phyloP scores from a whole-genome alignment of 35 echinoderm and acorn worm species.

The Amphiura filiformis region DNA sequence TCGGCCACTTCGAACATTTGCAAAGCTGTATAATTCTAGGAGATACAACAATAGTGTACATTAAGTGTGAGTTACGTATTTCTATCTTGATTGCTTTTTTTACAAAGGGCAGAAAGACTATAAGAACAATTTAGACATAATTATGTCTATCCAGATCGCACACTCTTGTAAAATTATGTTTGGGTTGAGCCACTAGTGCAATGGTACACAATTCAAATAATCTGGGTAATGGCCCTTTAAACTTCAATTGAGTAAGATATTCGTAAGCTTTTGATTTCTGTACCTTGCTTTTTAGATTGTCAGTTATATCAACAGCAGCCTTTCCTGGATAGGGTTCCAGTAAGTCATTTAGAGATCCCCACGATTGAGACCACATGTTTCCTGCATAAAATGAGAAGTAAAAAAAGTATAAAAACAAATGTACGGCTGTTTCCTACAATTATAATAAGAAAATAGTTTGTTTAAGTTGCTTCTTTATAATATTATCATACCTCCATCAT shows the following conservation, averaged over 20 bases:
- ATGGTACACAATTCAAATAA: too few species aligned
- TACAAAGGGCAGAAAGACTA: background rate
- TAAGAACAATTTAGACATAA: background rate
- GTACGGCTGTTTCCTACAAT: too few species aligned
- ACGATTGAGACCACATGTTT: conserved; percentile 67
- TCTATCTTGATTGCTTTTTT: background rate
- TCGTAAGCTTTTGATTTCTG: background rate
- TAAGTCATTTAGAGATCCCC: conserved; percentile 45
- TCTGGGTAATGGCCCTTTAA: too few species aligned
- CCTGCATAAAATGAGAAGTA: conserved; percentile 33
- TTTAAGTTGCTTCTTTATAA: too few species aligned
- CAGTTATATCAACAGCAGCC: conserved; percentile 25
- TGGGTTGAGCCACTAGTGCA: too few species aligned
- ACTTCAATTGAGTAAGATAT: too few species aligned
- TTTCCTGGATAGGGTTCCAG: conserved; percentile 57
- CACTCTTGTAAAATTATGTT: background rate
- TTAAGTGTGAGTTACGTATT: background rate
- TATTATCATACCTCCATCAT: too few species aligned
- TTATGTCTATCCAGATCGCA: background rate
- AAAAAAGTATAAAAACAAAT: background rate
- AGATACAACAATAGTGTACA: background rate
- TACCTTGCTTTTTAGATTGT: conserved; percentile 14
- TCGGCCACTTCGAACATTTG: conserved; percentile 68
- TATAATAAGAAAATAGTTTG: too few species aligned
- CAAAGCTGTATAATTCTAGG: conserved; percentile 41